Conservation (phyloP, 2,113 vertebrate genomes). For the Channa argus region DNA sequence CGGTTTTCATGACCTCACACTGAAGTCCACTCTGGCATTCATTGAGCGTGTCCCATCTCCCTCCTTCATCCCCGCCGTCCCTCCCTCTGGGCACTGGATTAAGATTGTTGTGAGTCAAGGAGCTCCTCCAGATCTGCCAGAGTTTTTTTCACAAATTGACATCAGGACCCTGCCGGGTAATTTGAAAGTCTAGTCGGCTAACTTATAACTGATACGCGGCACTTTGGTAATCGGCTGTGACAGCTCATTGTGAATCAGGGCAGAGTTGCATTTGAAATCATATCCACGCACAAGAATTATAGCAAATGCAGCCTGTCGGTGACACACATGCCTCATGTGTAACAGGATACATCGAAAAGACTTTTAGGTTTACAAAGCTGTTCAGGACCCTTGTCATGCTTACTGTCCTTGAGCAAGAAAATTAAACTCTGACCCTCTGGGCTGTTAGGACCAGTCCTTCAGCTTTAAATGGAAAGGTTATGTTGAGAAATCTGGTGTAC, state of each 20-base stretch:
- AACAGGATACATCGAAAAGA: not conserved
- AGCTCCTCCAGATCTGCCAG: constrained; percentile 56
- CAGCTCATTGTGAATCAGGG: constrained; percentile 54
- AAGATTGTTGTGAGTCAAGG: constrained; percentile 49
- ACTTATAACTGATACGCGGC: constrained; percentile 45
- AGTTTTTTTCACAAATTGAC: constrained; percentile 55
- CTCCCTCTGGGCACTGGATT: constrained; percentile 42
- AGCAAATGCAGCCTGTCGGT: constrained; percentile 13
- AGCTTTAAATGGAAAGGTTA: constrained; percentile 5
- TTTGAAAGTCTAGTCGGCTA: constrained; percentile 24
- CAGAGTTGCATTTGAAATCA: constrained; percentile 26
- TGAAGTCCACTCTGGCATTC: constrained; percentile 45
- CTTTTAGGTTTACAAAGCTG: constrained; percentile 32
- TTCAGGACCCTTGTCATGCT: constrained; percentile 12
- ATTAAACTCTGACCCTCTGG: constrained; percentile 5
- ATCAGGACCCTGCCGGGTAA: constrained; percentile 39
- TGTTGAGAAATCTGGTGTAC: not conserved
- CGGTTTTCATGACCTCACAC: constrained; percentile 47
- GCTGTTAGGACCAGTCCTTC: not conserved
- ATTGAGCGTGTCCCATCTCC: constrained; percentile 27
- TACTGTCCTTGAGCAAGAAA: constrained; percentile 42
- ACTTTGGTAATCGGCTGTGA: constrained; percentile 41
- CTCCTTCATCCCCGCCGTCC: constrained; percentile 25
- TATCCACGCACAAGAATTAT: constrained; percentile 37
- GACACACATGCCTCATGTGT: constrained; percentile 43